Evolutionary conservation across 2,113 vertebrate genomes (phyloP).

Genomic region (Centrocercus urophasianus): DNA sequence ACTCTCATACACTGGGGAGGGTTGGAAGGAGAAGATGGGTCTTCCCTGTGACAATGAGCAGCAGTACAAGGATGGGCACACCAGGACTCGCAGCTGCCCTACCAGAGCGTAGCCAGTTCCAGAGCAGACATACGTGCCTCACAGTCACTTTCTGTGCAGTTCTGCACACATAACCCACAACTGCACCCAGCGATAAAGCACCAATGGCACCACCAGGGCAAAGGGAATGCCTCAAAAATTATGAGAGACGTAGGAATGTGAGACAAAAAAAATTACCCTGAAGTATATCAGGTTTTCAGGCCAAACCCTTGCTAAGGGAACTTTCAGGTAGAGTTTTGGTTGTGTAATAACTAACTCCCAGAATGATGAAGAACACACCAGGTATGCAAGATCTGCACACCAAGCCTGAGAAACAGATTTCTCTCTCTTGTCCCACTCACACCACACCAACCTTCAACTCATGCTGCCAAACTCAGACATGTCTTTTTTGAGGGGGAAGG

Average conservation of each 20-base stretch:
- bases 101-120: not conserved
- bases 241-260: fast-evolving
- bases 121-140: fast-evolving
- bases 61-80: not conserved
- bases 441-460: fast-evolving
- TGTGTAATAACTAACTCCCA: not conserved
- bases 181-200: not conserved
- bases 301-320: not conserved
- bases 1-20: not conserved
- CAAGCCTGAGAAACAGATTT: not conserved
- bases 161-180: not conserved
- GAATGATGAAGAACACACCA: not conserved
- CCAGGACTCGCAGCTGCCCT: fast-evolving
- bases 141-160: not conserved
- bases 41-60: not conserved
- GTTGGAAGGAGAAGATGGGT: not conserved
- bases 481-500: fast-evolving
- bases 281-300: not conserved
- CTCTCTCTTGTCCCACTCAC: fast-evolving
- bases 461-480: fast-evolving
- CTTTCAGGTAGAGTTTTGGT: not conserved
- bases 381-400: not conserved
- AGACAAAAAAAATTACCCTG: not conserved
- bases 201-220: fast-evolving
- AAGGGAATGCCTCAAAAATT: not conserved